Base-by-base conservation (phyloP, 2,888 invertebrate species). In the Patella ulyssiponensis region DNA sequence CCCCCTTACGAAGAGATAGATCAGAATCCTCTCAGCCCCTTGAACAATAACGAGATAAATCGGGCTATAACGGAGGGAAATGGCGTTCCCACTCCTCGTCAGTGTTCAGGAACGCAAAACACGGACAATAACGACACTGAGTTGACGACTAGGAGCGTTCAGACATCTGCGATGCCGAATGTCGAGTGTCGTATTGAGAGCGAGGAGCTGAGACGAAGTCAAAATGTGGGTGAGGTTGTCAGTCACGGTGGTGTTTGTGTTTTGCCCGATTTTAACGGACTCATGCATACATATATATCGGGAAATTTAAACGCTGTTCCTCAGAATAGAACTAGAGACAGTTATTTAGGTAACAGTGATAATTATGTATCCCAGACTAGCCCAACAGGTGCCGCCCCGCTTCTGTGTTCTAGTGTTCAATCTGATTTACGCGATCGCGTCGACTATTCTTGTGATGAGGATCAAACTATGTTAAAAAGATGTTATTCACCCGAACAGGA, bases 1-100 rank as follows among this genome's bases (percentile, higher is more conserved):
- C 91, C 91, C 11, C 90, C 91, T 0, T 90, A 90, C 73, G 87
- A 88, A 75, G 87, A 86, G 51, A 80, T 84, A 69, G 77, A 81
- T 56, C 77, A 78, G 69, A 75, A 73, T 56, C 23, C 77, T 44
- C 82, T 85, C 23, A 82, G 80, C 69, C 77, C 75, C 54, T 82
- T 82, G 56, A 79, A 82, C 54, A 85, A 85, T 73, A 79, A 81
- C 56, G 76, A 79, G 71, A 75, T 69, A 27, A 71, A 76, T 52
- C 76, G 23, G 23, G 64, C 70, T 33, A 75, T 73, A n/a, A 71
- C 64, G 20, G 64, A 64, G 23, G 64, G 23, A 23, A 64, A 64
- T 20, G 23, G 64, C 23, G 64, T 23, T 64, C 64, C 64, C n/a
- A 64, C 64, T 11, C 64, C 64, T 64, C 64, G 64, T 3, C 64